phyloP scores from a whole-genome alignment of 2,113 vertebrate species.

The Trochalopteron elliotii region DNA sequence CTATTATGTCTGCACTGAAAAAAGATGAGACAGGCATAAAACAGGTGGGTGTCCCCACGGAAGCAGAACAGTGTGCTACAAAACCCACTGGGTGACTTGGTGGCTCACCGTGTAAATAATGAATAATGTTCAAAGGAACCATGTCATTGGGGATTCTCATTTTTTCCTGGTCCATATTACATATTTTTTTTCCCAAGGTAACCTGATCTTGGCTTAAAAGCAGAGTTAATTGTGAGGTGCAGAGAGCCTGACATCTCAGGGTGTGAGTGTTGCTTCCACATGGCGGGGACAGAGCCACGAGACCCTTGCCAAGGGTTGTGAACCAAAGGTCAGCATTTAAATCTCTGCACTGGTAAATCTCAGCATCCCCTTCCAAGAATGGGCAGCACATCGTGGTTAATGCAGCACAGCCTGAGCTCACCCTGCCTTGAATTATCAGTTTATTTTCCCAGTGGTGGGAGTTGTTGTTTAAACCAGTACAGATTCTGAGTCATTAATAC shows the following conservation, averaged over 20 bases:
- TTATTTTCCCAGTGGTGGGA: background rate
- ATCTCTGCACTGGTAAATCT: background rate
- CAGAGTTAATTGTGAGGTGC: background rate
- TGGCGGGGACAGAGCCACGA: fast-evolving
- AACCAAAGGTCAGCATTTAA: background rate
- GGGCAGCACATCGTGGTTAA: background rate
- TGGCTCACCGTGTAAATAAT: background rate
- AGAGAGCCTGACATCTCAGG: fast-evolving
- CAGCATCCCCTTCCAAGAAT: background rate
- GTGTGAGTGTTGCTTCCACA: background rate
- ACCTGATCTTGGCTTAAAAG: background rate
- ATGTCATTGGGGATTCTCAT: background rate
- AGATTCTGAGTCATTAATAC: background rate
- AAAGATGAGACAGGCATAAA: background rate
- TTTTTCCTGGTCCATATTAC: background rate
- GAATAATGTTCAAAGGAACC: background rate
- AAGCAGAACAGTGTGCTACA: background rate
- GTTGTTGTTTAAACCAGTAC: background rate
- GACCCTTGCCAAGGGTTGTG: fast-evolving
- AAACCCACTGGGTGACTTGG: fast-evolving
- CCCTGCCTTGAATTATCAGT: background rate
- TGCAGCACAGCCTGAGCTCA: background rate
- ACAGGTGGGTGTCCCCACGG: background rate
- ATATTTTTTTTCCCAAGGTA: background rate
- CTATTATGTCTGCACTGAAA: background rate